These are phyloP conservation scores for Serrognathus titanus DNA, from an alignment of 2,888 invertebrate genomes.

Conservation along the genomic window DNA sequence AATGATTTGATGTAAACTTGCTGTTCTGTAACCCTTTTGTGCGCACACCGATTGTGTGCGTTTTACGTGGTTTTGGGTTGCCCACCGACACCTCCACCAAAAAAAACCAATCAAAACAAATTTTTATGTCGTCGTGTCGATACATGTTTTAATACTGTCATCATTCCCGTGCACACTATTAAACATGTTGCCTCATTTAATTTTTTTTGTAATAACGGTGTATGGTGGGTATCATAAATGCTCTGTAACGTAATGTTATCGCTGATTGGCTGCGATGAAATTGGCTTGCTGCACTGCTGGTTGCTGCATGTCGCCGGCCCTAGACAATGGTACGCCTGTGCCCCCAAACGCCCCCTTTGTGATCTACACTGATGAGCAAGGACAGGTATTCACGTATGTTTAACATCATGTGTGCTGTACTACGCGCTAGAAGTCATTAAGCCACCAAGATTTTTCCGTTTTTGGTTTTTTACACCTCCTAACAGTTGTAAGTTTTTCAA, in stretches of 20 bases:
- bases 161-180: not conserved
- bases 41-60: slow-evolving; percentile 27
- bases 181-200: slow-evolving; percentile 10
- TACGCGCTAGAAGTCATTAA: slow-evolving; percentile 27
- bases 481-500: slow-evolving; percentile 14
- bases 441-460: not conserved
- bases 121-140: not conserved
- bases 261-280: slow-evolving; percentile 50
- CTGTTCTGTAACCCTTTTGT: slow-evolving; percentile 28
- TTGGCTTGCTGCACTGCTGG: slow-evolving; percentile 49
- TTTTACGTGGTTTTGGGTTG: slow-evolving; percentile 38
- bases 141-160: not conserved
- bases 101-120: not conserved
- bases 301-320: slow-evolving; percentile 58
- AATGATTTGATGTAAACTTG: slow-evolving; percentile 21
- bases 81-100: slow-evolving; percentile 40
- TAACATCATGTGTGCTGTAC: slow-evolving; percentile 47
- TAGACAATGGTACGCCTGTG: slow-evolving; percentile 66
- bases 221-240: slow-evolving; percentile 46
- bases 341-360: slow-evolving; percentile 90
- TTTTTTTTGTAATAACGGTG: slow-evolving; percentile 35
- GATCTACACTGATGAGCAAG: slow-evolving; percentile 93
- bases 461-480: not conserved
- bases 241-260: slow-evolving; percentile 50
- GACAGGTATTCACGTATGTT: slow-evolving; percentile 75